A percentile compares a stretch with the other conserved stretches of the same genome.
Conservation (phyloP, 2,888 invertebrate species). For the Phengaris arion region DNA sequence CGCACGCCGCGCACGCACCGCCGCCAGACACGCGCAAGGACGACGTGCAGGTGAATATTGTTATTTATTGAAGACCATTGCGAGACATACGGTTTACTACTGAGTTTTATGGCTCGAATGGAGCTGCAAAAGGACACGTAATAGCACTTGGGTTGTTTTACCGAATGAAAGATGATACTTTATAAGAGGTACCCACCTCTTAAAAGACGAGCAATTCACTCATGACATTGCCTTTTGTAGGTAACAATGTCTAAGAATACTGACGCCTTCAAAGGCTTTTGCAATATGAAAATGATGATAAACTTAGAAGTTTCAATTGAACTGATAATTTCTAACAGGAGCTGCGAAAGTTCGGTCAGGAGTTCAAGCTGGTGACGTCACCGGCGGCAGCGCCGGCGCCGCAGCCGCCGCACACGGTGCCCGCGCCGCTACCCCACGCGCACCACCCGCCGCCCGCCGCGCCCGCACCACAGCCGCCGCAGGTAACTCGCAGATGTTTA, state of each 20-base stretch:
- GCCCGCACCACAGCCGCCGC: conserved; percentile 44
- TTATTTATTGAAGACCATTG: not conserved
- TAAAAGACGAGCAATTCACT: too few species aligned
- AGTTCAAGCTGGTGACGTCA: conserved; percentile 84
- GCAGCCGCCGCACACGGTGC: conserved; percentile 45
- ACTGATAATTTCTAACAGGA: conserved; percentile 63
- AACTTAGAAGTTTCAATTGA: too few species aligned
- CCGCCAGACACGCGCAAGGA: conserved; percentile 4
- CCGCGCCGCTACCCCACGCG: conserved; percentile 43
- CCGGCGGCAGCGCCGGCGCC: conserved; percentile 52
- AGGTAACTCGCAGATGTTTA: conserved; percentile 18
- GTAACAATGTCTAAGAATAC: too few species aligned
- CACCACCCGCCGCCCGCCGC: conserved; percentile 51
- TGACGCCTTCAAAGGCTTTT: too few species aligned
- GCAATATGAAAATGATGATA: too few species aligned
- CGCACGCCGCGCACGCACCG: conserved; percentile 43
- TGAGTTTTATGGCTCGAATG: too few species aligned
- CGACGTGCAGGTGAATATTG: not conserved
- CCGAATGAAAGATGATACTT: too few species aligned
- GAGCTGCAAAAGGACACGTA: too few species aligned
- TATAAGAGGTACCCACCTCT: too few species aligned
- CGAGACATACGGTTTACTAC: not conserved
- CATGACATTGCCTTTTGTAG: too few species aligned
- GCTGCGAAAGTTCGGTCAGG: conserved; percentile 87
- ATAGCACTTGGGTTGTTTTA: too few species aligned